Conservation (phyloP, 2,888 invertebrate genomes). For the Trachelus stipa region DNA sequence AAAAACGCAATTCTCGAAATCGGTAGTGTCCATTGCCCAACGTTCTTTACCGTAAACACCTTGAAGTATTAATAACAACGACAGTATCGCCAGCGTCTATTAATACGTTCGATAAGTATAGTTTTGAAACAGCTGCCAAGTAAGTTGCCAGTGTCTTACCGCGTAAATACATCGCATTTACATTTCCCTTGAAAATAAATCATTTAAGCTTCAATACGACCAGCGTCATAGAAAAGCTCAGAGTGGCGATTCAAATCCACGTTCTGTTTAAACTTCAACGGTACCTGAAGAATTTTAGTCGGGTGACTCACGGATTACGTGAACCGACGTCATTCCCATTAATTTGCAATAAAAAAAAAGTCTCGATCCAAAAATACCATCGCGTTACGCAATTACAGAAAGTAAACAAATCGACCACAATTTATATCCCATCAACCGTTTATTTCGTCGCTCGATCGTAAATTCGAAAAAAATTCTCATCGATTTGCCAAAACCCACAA, state of each 20-base stretch:
- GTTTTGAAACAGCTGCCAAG: conserved; percentile 39
- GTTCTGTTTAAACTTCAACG: not conserved
- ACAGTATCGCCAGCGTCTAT: conserved; percentile 34
- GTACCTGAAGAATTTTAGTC: not conserved
- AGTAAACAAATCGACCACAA: not conserved
- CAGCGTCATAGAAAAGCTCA: not conserved
- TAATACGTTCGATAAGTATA: conserved; percentile 42
- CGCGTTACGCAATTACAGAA: not conserved
- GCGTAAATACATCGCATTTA: conserved; percentile 29
- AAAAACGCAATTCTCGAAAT: not conserved
- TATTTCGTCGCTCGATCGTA: not conserved
- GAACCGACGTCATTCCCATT: not conserved
- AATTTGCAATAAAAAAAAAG: not conserved
- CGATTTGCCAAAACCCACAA: not conserved
- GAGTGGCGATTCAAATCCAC: not conserved
- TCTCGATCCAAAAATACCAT: not conserved
- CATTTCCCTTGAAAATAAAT: not conserved
- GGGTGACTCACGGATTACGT: not conserved
- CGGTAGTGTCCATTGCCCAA: not conserved
- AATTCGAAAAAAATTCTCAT: not conserved
- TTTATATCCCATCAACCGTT: not conserved
- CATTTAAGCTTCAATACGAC: not conserved
- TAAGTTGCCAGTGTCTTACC: conserved; percentile 1
- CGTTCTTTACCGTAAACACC: conserved; percentile 30
- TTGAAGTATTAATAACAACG: conserved; percentile 51